Conservation (phyloP, 2,888 invertebrate species). For the Sipunculus nudus region DNA sequence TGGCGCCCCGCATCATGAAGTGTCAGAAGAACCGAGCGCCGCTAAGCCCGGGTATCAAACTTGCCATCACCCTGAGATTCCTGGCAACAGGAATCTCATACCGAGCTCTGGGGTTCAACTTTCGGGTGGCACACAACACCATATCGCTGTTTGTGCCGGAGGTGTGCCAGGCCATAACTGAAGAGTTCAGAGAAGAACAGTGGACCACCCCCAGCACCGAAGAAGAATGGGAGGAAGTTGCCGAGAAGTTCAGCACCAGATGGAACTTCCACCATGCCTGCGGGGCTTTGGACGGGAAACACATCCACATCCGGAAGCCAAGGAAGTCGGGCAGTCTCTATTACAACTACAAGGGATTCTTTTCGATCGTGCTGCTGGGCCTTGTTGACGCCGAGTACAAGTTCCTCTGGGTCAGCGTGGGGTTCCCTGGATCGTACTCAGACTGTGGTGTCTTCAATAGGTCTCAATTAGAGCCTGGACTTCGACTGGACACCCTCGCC, state of each 20-base stretch:
- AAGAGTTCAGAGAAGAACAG: slow-evolving; percentile 5
- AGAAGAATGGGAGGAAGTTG: slow-evolving; percentile 19
- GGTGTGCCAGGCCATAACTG: slow-evolving; percentile 52
- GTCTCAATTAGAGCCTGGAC: no score
- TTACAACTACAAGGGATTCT: slow-evolving; percentile 46
- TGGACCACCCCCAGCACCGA: slow-evolving; percentile 14
- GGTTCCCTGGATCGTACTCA: neutral
- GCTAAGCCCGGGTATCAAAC: no score
- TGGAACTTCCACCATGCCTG: neutral
- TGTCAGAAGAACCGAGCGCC: no score
- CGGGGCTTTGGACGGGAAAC: neutral
- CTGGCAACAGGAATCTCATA: no score
- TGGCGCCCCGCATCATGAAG: no score
- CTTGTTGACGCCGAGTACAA: slow-evolving; percentile 22
- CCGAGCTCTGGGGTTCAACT: slow-evolving; percentile 53
- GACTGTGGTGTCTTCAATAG: neutral
- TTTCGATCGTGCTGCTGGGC: neutral
- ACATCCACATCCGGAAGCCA: neutral
- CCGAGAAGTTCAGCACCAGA: neutral
- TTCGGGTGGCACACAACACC: slow-evolving; percentile 53
- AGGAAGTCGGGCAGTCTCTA: slow-evolving; percentile 21
- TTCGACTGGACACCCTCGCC: no score
- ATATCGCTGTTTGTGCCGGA: slow-evolving; percentile 51
- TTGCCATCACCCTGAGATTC: no score
- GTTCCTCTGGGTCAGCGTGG: neutral